Conservation (phyloP, 2,797 vertebrate genomes). For the Cygnus olor region DNA sequence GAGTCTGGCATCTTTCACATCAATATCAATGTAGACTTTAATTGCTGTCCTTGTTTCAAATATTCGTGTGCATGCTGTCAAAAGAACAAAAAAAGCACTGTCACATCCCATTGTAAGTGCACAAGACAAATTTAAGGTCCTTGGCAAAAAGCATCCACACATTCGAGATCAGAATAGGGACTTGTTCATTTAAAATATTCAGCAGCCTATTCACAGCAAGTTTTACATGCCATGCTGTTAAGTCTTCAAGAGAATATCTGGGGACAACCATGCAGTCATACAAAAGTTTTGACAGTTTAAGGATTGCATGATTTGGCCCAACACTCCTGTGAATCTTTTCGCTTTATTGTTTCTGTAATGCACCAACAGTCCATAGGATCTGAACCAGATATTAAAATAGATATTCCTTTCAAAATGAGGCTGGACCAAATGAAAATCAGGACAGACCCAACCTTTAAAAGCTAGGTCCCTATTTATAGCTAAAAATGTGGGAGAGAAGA, state of each 20-base stretch:
- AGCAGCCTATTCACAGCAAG: neutral
- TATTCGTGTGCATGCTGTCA: neutral
- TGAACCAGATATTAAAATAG: constrained; percentile 46
- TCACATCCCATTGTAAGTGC: neutral
- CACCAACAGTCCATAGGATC: neutral
- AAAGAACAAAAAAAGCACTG: constrained; percentile 24
- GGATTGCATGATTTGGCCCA: neutral
- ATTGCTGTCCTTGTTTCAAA: constrained; percentile 39
- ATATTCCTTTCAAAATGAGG: constrained; percentile 12
- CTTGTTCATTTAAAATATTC: neutral
- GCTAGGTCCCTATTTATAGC: neutral
- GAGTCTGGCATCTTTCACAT: constrained; percentile 27
- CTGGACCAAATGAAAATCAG: constrained; percentile 12
- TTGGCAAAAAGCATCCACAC: neutral
- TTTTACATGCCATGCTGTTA: neutral
- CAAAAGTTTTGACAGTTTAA: neutral
- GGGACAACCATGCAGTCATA: neutral
- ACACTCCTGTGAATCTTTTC: neutral
- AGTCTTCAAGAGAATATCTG: neutral
- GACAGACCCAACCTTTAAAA: neutral
- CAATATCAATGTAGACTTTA: neutral
- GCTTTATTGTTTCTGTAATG: neutral
- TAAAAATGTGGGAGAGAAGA: neutral
- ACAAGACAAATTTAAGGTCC: constrained; percentile 13
- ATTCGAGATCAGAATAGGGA: constrained; percentile 13